Evolutionary conservation across 2,888 invertebrate genomes (phyloP).

Genomic region (Callinectes sapidus): DNA sequence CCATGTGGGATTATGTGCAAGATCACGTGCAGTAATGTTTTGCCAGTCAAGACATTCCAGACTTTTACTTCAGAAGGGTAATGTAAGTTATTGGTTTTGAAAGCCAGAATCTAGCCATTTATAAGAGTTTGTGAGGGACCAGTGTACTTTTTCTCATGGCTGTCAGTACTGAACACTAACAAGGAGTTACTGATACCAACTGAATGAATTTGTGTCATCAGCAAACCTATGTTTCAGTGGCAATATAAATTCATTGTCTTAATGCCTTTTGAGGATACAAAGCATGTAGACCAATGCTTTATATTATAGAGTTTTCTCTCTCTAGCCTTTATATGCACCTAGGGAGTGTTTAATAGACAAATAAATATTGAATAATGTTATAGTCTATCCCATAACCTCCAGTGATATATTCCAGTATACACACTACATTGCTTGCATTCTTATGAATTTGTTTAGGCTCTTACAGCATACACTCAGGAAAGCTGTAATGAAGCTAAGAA

Average conservation of each 20-base stretch:
- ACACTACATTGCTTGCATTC: background rate
- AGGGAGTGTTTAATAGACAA: background rate
- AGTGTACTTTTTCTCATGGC: background rate
- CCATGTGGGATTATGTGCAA: background rate
- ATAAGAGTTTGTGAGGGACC: constrained; percentile 24
- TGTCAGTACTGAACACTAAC: background rate
- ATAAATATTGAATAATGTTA: constrained; percentile 6
- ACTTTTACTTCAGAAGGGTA: background rate
- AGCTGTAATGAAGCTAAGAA: background rate
- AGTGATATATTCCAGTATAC: background rate
- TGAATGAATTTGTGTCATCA: background rate
- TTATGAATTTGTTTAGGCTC: background rate
- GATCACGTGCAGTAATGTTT: background rate
- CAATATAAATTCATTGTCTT: background rate
- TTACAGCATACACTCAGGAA: background rate
- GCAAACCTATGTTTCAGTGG: background rate
- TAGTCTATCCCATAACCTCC: background rate
- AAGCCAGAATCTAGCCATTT: background rate
- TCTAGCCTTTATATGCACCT: background rate
- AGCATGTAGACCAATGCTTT: background rate
- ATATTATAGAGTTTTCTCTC: background rate
- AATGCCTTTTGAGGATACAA: background rate
- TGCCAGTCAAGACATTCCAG: background rate
- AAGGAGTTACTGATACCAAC: background rate
- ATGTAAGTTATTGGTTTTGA: background rate